phyloP scores from a whole-genome alignment of 2,888 invertebrate species.

The Harpalus rufipes region DNA sequence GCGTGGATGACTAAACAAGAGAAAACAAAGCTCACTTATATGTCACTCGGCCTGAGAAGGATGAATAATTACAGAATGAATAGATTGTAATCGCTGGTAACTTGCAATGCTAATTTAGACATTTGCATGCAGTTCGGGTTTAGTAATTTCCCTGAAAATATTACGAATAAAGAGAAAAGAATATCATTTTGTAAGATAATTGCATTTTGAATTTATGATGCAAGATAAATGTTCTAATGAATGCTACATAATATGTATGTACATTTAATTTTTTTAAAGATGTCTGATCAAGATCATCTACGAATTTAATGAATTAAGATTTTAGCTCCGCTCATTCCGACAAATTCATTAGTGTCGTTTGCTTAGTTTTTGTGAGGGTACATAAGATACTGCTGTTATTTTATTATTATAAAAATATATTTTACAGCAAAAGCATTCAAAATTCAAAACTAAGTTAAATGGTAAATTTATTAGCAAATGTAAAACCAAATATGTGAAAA shows the following conservation, averaged over 20 bases:
- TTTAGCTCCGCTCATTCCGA: too few species aligned
- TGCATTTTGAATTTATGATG: neutral
- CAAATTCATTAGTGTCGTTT: too few species aligned
- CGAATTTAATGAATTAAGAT: too few species aligned
- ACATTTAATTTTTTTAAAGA: neutral
- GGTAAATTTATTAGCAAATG: too few species aligned
- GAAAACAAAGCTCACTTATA: constrained; percentile 7
- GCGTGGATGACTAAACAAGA: constrained; percentile 12
- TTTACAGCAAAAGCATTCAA: too few species aligned
- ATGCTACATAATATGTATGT: neutral
- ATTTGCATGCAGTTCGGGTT: constrained; percentile 5
- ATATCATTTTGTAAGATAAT: neutral
- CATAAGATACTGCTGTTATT: too few species aligned
- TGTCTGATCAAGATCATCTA: too few species aligned
- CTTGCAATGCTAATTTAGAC: neutral
- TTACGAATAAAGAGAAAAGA: constrained; percentile 14
- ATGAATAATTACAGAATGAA: constrained; percentile 14
- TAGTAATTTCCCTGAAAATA: constrained; percentile 28
- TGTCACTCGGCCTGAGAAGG: neutral
- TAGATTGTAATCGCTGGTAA: neutral
- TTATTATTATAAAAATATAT: too few species aligned
- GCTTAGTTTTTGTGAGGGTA: too few species aligned
- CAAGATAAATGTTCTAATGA: neutral
- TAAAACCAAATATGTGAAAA: too few species aligned
- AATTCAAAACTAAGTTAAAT: too few species aligned